Evolutionary conservation across 2,113 vertebrate species (phyloP).

Genomic region (Galbula dea): DNA sequence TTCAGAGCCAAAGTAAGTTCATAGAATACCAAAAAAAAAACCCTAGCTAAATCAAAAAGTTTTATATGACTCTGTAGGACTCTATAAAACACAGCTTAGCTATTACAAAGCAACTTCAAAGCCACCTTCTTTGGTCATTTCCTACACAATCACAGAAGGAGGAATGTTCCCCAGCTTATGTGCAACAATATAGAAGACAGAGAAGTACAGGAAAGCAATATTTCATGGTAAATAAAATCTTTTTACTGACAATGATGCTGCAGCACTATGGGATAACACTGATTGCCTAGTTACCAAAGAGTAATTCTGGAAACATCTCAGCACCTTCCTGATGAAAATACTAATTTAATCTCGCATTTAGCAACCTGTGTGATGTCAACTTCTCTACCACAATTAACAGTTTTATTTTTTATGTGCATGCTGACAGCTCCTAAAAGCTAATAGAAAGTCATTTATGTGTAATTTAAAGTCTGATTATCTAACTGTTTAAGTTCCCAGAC

Average conservation of each 20-base stretch:
- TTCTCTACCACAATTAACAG: not conserved
- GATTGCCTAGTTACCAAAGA: not conserved
- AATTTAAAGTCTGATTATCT: slow-evolving; percentile 40
- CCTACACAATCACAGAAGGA: not conserved
- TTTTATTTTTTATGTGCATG: slow-evolving; percentile 12
- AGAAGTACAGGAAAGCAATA: not conserved
- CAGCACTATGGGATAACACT: not conserved
- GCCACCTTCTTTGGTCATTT: not conserved
- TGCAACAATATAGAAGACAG: not conserved
- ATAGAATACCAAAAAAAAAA: not conserved
- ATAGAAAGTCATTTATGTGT: not conserved
- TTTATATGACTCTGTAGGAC: not conserved
- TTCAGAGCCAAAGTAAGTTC: not conserved
- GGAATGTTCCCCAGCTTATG: not conserved
- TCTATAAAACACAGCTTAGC: not conserved
- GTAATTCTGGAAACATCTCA: not conserved
- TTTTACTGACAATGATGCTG: not conserved
- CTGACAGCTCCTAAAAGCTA: slow-evolving; percentile 39
- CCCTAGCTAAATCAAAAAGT: not conserved
- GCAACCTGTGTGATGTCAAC: not conserved
- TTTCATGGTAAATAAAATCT: not conserved
- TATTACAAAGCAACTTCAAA: not conserved
- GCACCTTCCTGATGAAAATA: not conserved
- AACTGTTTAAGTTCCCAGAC: not conserved
- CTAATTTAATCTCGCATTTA: not conserved